Evolutionary conservation across 2,888 invertebrate genomes (phyloP), one percentile per base, ranked within the genome.

Genomic region (Entomobrya proxima): DNA sequence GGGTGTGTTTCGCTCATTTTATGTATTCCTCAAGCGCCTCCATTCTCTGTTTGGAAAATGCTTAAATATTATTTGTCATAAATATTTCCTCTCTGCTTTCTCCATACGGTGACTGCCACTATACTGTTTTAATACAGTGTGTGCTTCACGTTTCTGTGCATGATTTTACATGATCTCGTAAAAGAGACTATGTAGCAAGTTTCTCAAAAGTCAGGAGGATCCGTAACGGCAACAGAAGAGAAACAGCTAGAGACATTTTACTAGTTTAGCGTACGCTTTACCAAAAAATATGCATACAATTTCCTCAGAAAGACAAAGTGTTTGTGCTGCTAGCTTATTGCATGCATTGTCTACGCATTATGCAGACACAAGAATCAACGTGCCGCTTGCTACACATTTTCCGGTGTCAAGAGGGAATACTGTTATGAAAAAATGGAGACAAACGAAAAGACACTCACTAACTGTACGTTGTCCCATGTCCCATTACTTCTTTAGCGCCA

Each of bases 21-120:
- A 75, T 75, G 58, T 79, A 79, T 50, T 67, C 67, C 37, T 67
- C 37, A 13, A 67, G 40, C 67, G 67, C 67, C 27, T 37, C 67
- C 67, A 67, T 27, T 37, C 67, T 4, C 76, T 61, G 21, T 55
- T 64, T 44, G 35, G 52, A 69, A 83, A 50, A 83, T 77, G 58
- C 24, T 69, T 77, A 83, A 77, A 77, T 83, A 83, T 83, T 64
- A 55, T 76, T 83, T 77, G 76, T 83, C 83, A 69, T 77, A 77
- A 83, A 69, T 83, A 69, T 83, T 58, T 77, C 74, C 82, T 74
- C 74, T 44, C 15, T 40, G 37, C 40, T 30, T 13, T 40, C 67
- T 40, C 18, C 9, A 18, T 35, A 13, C 35, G 64, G 35, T 9
- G n/a, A 35, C 64, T 35, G 21, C 32, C 1, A 64, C 18, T 55